A percentile compares a stretch with the other conserved stretches of the same genome.
These are phyloP conservation scores for Clitarchus hookeri DNA, from an alignment of 2,888 invertebrate species.

Conservation along the genomic window DNA sequence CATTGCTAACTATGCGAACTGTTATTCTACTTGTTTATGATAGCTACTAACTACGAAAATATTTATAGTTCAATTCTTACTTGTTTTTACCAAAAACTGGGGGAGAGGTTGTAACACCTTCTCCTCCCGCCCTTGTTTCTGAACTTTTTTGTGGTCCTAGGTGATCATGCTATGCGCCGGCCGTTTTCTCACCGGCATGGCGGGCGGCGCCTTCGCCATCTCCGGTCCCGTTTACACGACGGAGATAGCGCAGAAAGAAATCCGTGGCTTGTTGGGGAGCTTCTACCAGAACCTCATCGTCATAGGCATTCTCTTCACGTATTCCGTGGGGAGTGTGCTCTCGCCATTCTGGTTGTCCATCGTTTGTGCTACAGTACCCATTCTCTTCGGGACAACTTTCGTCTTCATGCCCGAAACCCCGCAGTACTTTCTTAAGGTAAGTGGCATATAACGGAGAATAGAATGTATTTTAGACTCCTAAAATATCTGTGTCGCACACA, in stretches of 20 bases:
- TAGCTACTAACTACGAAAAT: too few relatives aligned
- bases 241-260: slow-evolving; percentile 82
- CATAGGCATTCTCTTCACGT: slow-evolving; percentile 78
- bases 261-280: slow-evolving; percentile 83
- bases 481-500: too few relatives aligned
- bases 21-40: too few relatives aligned
- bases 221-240: slow-evolving; percentile 83
- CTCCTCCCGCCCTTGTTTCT: background rate
- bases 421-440: slow-evolving; percentile 53
- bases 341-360: slow-evolving; percentile 66
- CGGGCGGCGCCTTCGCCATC: slow-evolving; percentile 82
- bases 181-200: slow-evolving; percentile 72
- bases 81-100: too few relatives aligned
- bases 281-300: slow-evolving; percentile 87
- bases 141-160: slow-evolving; percentile 36
- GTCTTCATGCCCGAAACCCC: slow-evolving; percentile 90
- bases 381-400: slow-evolving; percentile 71
- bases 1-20: too few relatives aligned
- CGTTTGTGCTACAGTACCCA: slow-evolving; percentile 67
- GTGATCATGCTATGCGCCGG: slow-evolving; percentile 67
- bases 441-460: too few relatives aligned
- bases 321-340: slow-evolving; percentile 67
- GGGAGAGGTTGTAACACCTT: too few relatives aligned
- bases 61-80: too few relatives aligned
- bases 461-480: too few relatives aligned